Evolutionary conservation across 2,797 vertebrate genomes (phyloP), one percentile per base, ranked within the genome.

Genomic region (Sciurus vulgaris): DNA sequence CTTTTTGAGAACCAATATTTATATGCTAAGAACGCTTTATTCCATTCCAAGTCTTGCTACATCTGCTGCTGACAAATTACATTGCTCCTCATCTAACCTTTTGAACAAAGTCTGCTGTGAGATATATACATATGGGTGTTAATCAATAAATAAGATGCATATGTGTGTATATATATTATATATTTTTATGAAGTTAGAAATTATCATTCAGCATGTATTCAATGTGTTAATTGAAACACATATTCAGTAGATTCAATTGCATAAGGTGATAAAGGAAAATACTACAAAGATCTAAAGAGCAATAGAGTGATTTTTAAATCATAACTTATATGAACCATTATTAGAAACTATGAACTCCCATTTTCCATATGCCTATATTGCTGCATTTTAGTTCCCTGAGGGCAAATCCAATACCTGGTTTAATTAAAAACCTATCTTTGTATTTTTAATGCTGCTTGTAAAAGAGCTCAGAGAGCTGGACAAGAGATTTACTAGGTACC

Each of bases 391-490:
- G 89, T 1, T 89, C 78, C 69, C 83, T 33, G 44, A 92, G 59
- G 89, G 77, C 14, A 86, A 84, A 0, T 65, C 56, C 44, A 93
- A 89, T 95, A 67, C 17, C n/a, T 26, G 17, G 41, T 94, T 97
- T 93, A 97, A 97, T 96, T 92, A 92, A 92, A 78, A 4, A 5
- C 15, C 63, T 82, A 69, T 17, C 93, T n/a, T 38, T 94, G n/a
- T 92, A 93, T 73, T 91, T 76, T 87, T 92, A 92, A 86, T 84
- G 91, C 94, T 82, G 81, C 84, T 96, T 70, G 33, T 79, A 85
- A 96, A 97, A 13, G 11, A 84, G 90, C 67, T 73, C 69, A 95
- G 41, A 49, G 79, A 95, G 76, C 13, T 0, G 0, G 79, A 44
- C 92, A 81, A 76, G 59, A 95, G 86, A 97, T 95, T 94, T 33